These are phyloP conservation scores for Rousettus madagascariensis DNA, from an alignment of 2,797 vertebrate genomes.

Conservation along the genomic window DNA sequence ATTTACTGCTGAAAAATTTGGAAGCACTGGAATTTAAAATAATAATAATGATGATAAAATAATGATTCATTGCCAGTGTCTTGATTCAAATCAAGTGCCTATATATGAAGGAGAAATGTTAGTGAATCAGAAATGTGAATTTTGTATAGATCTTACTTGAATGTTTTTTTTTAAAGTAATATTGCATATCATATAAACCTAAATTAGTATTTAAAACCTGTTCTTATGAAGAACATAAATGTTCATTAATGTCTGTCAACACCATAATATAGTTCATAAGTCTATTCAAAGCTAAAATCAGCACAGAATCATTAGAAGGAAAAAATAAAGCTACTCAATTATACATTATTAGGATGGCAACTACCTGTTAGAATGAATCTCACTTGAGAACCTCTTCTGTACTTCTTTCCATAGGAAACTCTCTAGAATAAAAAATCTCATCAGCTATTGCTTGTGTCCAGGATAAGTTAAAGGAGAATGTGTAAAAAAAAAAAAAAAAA, in stretches of 20 bases:
- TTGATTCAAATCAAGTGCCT: background rate
- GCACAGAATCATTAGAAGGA: background rate
- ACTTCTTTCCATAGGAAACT: background rate
- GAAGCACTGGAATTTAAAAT: background rate
- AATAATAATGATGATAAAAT: background rate
- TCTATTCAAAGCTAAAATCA: constrained; percentile 16
- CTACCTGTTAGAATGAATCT: background rate
- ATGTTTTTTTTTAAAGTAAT: background rate
- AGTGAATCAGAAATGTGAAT: constrained; percentile 11
- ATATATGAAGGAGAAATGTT: background rate
- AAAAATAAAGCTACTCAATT: background rate
- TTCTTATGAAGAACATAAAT: constrained; percentile 32
- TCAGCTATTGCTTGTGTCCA: background rate
- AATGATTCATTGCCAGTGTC: background rate
- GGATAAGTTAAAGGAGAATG: background rate
- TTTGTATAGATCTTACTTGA: background rate
- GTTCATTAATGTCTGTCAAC: background rate
- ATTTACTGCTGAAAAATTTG: constrained; percentile 21
- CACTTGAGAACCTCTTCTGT: background rate
- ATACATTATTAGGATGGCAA: background rate
- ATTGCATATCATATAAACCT: background rate
- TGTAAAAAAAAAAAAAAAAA: background rate
- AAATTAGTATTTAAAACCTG: background rate
- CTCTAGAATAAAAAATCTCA: background rate
- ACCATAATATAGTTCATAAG: background rate